Evolutionary conservation across 2,113 vertebrate species (phyloP).

Genomic region (Rhineura floridana): DNA sequence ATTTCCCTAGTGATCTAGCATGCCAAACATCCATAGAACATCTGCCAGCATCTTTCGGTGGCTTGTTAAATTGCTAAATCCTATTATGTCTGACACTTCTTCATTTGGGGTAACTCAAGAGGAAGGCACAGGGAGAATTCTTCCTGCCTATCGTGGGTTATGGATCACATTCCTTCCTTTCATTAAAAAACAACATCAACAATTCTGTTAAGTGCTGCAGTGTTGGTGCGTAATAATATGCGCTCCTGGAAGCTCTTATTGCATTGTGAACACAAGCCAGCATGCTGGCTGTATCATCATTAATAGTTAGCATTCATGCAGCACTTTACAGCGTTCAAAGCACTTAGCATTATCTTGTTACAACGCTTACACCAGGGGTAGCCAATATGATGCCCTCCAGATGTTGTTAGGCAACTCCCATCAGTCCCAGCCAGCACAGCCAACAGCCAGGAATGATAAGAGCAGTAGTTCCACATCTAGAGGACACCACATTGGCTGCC

Average conservation of each 20-base stretch:
- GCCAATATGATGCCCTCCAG: too few species aligned
- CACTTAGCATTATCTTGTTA: neutral
- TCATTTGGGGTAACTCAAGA: constrained; percentile 46
- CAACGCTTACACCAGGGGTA: neutral
- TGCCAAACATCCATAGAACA: constrained; percentile 38
- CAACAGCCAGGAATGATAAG: too few species aligned
- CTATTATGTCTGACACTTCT: constrained; percentile 48
- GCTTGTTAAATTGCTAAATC: constrained; percentile 21
- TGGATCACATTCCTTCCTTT: constrained; percentile 28
- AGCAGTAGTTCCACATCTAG: too few species aligned
- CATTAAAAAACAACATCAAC: constrained; percentile 15
- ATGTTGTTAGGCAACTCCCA: too few species aligned
- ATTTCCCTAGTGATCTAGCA: constrained; percentile 33
- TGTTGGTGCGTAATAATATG: neutral
- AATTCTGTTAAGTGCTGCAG: neutral
- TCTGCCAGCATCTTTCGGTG: constrained; percentile 53
- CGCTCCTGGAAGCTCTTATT: neutral
- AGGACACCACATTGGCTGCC: too few species aligned
- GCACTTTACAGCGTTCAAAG: neutral
- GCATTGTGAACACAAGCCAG: neutral
- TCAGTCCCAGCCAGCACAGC: too few species aligned
- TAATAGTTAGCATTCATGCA: neutral
- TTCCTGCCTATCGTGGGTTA: constrained; percentile 23
- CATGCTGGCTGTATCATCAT: neutral
- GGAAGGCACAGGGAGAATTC: constrained; percentile 36